Conservation (phyloP, 2,113 vertebrate species). For the Eira barbara region DNA sequence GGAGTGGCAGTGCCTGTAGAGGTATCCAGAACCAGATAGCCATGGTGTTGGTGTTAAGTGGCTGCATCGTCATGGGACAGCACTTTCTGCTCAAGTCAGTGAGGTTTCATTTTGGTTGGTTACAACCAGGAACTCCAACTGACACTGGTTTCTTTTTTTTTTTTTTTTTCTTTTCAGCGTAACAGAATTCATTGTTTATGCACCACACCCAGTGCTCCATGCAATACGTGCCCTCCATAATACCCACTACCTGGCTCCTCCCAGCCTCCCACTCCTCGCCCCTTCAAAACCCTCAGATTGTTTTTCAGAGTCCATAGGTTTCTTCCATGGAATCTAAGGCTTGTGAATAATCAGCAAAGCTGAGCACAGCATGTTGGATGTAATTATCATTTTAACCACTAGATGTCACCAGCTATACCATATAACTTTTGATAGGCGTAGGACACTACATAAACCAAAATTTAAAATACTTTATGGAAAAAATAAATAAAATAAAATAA, state of each 20-base stretch:
- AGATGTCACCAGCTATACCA: background rate
- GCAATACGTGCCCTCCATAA: too few relatives aligned
- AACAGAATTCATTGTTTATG: too few relatives aligned
- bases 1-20: rapidly evolving
- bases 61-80: background rate
- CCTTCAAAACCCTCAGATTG: too few relatives aligned
- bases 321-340: background rate
- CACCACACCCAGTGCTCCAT: too few relatives aligned
- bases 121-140: background rate
- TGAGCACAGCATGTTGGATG: rapidly evolving
- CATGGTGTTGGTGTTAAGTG: background rate
- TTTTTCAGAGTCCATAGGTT: too few relatives aligned
- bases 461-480: background rate
- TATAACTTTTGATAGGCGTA: background rate
- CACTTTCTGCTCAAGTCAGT: background rate
- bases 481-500: background rate
- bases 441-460: background rate
- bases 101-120: background rate
- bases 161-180: too few relatives aligned
- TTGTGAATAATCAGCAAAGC: background rate
- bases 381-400: background rate
- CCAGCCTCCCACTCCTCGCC: too few relatives aligned
- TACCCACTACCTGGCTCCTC: too few relatives aligned
- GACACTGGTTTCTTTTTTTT: background rate
- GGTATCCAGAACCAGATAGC: background rate